Evolutionary conservation across 2,888 invertebrate genomes (phyloP), one percentile per base, ranked within the genome.

Genomic region (Ischnura elegans): DNA sequence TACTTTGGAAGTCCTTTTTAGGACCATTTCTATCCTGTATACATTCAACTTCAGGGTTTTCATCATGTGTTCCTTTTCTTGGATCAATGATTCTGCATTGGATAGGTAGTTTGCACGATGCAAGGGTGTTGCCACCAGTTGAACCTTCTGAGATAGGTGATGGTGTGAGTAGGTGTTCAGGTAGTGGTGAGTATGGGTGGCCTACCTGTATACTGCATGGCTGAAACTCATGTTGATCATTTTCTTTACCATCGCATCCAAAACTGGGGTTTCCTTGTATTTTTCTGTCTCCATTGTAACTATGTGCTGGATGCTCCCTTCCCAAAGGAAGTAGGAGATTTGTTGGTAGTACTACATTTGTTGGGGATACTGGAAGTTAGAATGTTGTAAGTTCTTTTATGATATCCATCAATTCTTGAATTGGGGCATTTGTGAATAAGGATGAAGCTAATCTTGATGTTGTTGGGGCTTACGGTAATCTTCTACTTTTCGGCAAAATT

Each of bases 371-470:
- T 47, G 47, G 47, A 47, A 47, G 6, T 10, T 16, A 6, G 47
- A 16, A 47, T 47, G 55, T 55, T 55, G 55, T 66, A 29, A 66
- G 29, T 6, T 66, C 66, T 29, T 66, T 66, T 4, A 66, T 29
- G 66, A 66, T 66, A 2, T 66, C 29, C 29, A 66, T 29, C 29
- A 29, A 66, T 29, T 66, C 66, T 66, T 66, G 66, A 29, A 66
- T 66, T 29, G 66, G 66, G 29, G 29, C 66, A 6, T 66, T 66
- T 1, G 66, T 66, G 66, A 66, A 66, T 0, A 66, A 29, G 3
- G 66, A 66, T 66, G 66, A 66, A 66, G 66, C 66, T 66, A 29
- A 66, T 29, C 29, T n/a, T n/a, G n/a, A 66, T 66, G n/a, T 66
- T 29, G 25, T 66, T 66, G 66, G 66, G 66, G 66, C 66, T n/a